Conservation (phyloP, 37 sponge, comb jelly and placozoan species). For the Axinella damicornis region DNA sequence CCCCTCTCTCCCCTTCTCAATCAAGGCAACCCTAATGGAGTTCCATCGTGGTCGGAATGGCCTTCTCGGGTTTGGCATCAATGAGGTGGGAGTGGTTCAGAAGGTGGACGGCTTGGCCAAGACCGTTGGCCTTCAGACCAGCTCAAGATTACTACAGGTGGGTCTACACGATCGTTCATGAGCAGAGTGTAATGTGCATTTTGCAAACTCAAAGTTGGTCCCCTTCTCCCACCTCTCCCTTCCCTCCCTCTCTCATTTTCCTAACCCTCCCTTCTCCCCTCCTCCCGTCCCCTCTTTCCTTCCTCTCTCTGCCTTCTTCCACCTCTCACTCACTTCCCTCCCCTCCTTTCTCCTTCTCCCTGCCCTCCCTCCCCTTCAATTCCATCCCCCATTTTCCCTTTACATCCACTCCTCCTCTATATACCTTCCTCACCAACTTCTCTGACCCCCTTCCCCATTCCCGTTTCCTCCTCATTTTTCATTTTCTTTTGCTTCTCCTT, state of each 20-base stretch:
- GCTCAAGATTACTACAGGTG: constrained; percentile 52
- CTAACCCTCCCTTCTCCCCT: neutral
- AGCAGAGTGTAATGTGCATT: no score
- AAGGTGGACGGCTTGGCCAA: constrained; percentile 65
- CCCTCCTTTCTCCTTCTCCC: neutral
- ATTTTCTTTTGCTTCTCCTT: no score
- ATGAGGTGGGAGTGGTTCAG: constrained; percentile 60
- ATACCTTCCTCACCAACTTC: no score
- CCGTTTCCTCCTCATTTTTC: no score
- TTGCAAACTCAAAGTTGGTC: no score
- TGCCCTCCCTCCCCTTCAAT: no score
- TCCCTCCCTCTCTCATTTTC: neutral
- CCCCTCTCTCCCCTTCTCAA: no score
- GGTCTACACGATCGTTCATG: neutral
- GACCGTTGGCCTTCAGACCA: constrained; percentile 51
- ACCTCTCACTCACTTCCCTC: neutral
- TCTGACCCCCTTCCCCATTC: no score
- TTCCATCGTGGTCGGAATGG: constrained; percentile 44
- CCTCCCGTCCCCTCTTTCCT: no score
- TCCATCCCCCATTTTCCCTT: no score
- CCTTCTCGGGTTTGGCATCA: constrained; percentile 63
- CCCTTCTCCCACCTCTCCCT: neutral
- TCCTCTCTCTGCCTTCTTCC: no score
- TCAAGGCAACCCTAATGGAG: constrained; percentile 58
- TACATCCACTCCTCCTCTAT: no score